A percentile compares a stretch with the other conserved stretches of the same genome.
Conservation (phyloP, 1,140 invertebrate species). For the Bombus affinis region DNA sequence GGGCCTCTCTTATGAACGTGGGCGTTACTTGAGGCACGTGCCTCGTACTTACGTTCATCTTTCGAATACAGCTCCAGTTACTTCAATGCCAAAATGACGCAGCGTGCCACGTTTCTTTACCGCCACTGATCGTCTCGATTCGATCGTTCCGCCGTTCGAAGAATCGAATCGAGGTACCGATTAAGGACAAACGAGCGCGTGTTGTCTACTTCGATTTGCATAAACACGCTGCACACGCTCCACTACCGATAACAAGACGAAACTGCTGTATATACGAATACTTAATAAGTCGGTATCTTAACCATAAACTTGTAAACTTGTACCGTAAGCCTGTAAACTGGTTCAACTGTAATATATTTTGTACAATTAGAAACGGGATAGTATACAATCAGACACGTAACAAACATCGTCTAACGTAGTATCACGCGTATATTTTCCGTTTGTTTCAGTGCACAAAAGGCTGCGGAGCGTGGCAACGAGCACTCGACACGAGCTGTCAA, state of each 20-base stretch:
- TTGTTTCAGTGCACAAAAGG: constrained; percentile 87
- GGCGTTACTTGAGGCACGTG: constrained; percentile 78
- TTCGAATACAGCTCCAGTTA: constrained; percentile 66
- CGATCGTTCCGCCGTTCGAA: neutral
- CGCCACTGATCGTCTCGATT: neutral
- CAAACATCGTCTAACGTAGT: neutral
- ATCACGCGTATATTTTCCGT: constrained; percentile 20
- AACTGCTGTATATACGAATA: neutral
- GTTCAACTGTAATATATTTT: neutral
- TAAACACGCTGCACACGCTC: neutral
- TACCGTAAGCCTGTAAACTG: neutral
- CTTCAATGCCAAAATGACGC: constrained; percentile 53
- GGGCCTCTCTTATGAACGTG: constrained; percentile 74
- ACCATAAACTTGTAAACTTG: neutral
- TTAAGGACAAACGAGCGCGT: neutral
- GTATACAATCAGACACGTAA: neutral
- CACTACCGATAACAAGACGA: neutral
- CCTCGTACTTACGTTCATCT: constrained; percentile 65
- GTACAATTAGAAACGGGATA: neutral
- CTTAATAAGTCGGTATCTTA: neutral
- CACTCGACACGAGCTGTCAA: constrained; percentile 86
- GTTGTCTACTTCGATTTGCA: neutral
- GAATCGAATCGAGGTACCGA: neutral
- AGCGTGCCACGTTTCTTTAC: neutral
- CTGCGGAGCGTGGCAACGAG: constrained; percentile 86